Base-by-base conservation (phyloP, 1,140 invertebrate genomes). In the Leucophenga varia region DNA sequence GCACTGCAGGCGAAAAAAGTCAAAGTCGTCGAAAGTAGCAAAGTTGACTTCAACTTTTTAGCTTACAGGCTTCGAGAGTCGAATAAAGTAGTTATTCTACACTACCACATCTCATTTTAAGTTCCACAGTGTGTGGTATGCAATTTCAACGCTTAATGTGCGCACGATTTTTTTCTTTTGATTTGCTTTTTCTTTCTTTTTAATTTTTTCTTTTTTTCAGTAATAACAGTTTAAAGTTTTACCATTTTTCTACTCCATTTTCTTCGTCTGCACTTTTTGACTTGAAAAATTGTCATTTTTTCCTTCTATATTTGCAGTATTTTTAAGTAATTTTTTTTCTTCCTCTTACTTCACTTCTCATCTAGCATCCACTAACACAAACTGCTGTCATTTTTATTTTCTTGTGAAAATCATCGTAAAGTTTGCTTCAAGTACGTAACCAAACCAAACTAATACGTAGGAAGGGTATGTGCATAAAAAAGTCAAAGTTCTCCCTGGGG, bases 401-500 rank as follows among this genome's bases (percentile, higher is more conserved):
- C 39, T 13, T 18, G 36, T 43, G 43, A 57, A 64, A 65, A 65
- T 65, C 59, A 56, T 58, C 64, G 59, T 37, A 65, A 67, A 65
- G 63, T 65, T 65, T 57, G 35, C 51, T 32, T 34, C 35, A 54
- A 57, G 46, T 57, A 59, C 48, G 54, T 57, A 60, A 50, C 39
- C 55, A 43, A 58, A 65, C 63, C 58, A 65, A 65, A 59, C n/a
- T n/a, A n/a, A 67, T 59, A 52, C 48, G 43, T 51, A 43, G 31
- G 46, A 58, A 14, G 8, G 10, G 32, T 56, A 41, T 36, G 36
- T 49, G 39, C 38, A 42, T 53, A 35, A 49, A 37, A 37, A 53
- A 65, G 63, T 54, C 56, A 67, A 65, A 65, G 53, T 67, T 65
- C 63, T 63, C 53, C 63, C 50, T 37, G 46, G 56, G 59, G 53